These are phyloP conservation scores for Pyrocephalus nanus DNA, from an alignment of 2,797 vertebrate genomes.

Conservation along the genomic window DNA sequence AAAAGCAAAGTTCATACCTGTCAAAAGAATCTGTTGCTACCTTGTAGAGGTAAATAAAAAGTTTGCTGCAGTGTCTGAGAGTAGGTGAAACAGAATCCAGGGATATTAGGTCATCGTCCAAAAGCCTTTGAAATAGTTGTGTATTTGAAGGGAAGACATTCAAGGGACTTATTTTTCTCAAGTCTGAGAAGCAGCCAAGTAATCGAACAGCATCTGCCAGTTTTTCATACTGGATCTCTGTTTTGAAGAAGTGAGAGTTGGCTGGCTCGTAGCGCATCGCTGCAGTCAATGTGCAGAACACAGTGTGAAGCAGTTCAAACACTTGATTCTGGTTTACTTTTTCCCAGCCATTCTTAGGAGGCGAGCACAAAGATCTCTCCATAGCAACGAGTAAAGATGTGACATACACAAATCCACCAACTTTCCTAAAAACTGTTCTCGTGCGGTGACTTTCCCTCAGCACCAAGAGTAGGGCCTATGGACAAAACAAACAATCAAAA, in stretches of 20 bases:
- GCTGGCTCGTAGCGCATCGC: slow-evolving; percentile 99
- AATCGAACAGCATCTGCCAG: slow-evolving; percentile 94
- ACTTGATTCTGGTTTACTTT: slow-evolving; percentile 94
- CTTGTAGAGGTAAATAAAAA: slow-evolving; percentile 97
- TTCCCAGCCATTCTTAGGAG: slow-evolving; percentile 90
- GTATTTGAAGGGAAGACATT: slow-evolving; percentile 89
- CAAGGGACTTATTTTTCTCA: slow-evolving; percentile 87
- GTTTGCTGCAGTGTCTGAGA: slow-evolving; percentile 93
- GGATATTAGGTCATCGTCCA: slow-evolving; percentile 87
- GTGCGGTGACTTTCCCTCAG: slow-evolving; percentile 94
- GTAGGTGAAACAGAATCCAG: slow-evolving; percentile 88
- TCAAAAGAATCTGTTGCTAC: slow-evolving; percentile 98
- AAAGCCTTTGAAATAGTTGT: slow-evolving; percentile 92
- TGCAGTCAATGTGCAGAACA: slow-evolving; percentile 94
- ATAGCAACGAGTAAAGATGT: slow-evolving; percentile 96
- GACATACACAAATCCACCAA: slow-evolving; percentile 96
- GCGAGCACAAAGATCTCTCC: slow-evolving; percentile 91
- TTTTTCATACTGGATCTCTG: slow-evolving; percentile 98
- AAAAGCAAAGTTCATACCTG: slow-evolving; percentile 82
- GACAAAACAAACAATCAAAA: background rate
- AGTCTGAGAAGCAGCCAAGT: slow-evolving; percentile 95
- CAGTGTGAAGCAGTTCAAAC: slow-evolving; percentile 92
- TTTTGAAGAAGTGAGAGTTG: slow-evolving; percentile 97
- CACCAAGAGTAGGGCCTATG: slow-evolving; percentile 87
- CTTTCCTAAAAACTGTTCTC: slow-evolving; percentile 95